Percentiles rank a stretch among this genome's conserved stretches.
Evolutionary conservation across 2,888 invertebrate genomes (phyloP).

Genomic region (Aproaerema taeniolella): DNA sequence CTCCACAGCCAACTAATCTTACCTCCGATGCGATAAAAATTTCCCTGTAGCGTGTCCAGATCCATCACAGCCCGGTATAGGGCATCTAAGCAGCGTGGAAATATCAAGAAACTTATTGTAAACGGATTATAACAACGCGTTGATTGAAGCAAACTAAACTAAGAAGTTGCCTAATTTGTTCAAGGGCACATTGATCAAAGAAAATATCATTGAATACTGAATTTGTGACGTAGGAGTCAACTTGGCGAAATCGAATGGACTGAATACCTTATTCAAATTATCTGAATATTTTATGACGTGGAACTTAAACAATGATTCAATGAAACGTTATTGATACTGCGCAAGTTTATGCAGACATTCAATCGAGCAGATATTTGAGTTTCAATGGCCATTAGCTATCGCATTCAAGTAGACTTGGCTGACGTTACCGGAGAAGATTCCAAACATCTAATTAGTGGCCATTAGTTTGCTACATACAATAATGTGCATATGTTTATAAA

Average conservation of each 20-base stretch:
- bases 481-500: too few species aligned
- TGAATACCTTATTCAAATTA: too few species aligned
- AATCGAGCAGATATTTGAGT: too few species aligned
- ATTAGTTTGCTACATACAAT: too few species aligned
- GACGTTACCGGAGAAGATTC: too few species aligned
- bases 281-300: not conserved
- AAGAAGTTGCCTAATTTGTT: too few species aligned
- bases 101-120: constrained; percentile 60
- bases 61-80: constrained; percentile 97
- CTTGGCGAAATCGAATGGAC: too few species aligned
- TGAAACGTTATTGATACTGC: not conserved
- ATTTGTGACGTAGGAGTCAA: too few species aligned
- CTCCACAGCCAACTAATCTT: constrained; percentile 49
- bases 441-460: too few species aligned
- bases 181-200: constrained; percentile 7
- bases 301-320: constrained; percentile 1
- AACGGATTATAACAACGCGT: constrained; percentile 22
- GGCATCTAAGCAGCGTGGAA: constrained; percentile 88
- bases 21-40: constrained; percentile 98
- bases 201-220: constrained; percentile 2
- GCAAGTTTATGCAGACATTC: constrained; percentile 1
- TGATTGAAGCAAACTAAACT: too few species aligned
- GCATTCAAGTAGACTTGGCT: constrained; percentile 2
- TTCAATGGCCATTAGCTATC: not conserved
- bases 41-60: constrained; percentile 99